Evolutionary conservation across 1,140 invertebrate genomes (phyloP), one percentile per base, ranked within the genome.

Genomic region (Sipha flava): DNA sequence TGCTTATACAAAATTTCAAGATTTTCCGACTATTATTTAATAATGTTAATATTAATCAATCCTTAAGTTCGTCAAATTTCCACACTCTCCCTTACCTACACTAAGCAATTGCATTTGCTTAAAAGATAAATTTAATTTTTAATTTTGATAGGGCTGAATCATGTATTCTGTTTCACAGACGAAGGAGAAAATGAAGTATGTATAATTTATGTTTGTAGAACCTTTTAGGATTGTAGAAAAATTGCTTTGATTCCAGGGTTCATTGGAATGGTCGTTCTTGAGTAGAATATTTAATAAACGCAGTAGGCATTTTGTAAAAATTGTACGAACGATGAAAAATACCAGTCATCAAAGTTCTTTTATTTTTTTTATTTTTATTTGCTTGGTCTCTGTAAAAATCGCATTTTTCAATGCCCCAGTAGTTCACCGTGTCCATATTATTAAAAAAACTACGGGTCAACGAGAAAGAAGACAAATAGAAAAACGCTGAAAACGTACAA

Each of bases 381-480:
- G 21, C 47, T 45, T 43, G 66, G 66, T 47, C 40, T 70, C 43
- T 47, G 40, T 70, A 70, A 70, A 45, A 70, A 70, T 70, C 66
- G 43, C 66, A 70, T 70, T 70, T 70, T 70, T 70, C 26, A 45
- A 70, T 26, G 40, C 66, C 21, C 37, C 64, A 26, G 23, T 70
- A 47, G 66, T 70, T 16, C 40, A 47, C 43, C 14, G 43, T 23
- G 23, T 70, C 66, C 66, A 70, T 70, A 47, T 70, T 70, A 70
- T 70, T 70, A 70, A 70, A 66, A 66, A 70, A 70, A 70, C 40
- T 70, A 47, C 66, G 66, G 66, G 66, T 70, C 66, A 70, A 70
- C 66, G 43, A 70, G 66, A 70, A 70, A 70, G 66, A 70, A 70
- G 66, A 70, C 66, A 70, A 70, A 70, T 70, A 70, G 66, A 70